Evolutionary conservation across 2,888 invertebrate species (phyloP).

Genomic region (Scaptomyza cyrtandrae): DNA sequence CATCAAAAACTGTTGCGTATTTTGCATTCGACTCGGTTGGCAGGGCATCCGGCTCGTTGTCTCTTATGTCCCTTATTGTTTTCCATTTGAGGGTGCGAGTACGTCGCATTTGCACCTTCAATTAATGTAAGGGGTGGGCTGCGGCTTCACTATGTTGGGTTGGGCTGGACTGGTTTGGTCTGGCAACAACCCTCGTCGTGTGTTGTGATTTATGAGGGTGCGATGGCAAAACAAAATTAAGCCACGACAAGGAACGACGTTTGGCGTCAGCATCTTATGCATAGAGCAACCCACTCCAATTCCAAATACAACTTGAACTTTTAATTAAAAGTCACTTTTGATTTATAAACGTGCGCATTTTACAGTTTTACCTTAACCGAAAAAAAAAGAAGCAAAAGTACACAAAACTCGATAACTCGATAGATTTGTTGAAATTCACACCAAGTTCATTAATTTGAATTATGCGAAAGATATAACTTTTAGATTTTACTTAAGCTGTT

Average conservation of each 20-base stretch:
- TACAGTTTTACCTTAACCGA: conserved; percentile 52
- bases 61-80: conserved; percentile 66
- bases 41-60: conserved; percentile 48
- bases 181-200: conserved; percentile 36
- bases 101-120: conserved; percentile 79
- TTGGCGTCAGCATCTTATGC: conserved; percentile 77
- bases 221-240: conserved; percentile 78
- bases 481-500: not conserved
- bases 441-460: conserved; percentile 27
- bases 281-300: conserved; percentile 36
- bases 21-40: conserved; percentile 63
- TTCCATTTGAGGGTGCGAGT: conserved; percentile 74
- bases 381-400: conserved; percentile 13
- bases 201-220: conserved; percentile 79
- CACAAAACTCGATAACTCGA: conserved; percentile 38
- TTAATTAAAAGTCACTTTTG: conserved; percentile 81
- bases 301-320: conserved; percentile 64
- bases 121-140: conserved; percentile 61
- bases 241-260: conserved; percentile 73
- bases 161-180: not conserved
- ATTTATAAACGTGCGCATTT: conserved; percentile 73
- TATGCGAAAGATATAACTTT: not conserved
- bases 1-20: conserved; percentile 81
- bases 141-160: not conserved
- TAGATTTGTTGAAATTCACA: conserved; percentile 31